Base-by-base conservation (phyloP, 2,113 vertebrate species). In the Dasyurus viverrinus region DNA sequence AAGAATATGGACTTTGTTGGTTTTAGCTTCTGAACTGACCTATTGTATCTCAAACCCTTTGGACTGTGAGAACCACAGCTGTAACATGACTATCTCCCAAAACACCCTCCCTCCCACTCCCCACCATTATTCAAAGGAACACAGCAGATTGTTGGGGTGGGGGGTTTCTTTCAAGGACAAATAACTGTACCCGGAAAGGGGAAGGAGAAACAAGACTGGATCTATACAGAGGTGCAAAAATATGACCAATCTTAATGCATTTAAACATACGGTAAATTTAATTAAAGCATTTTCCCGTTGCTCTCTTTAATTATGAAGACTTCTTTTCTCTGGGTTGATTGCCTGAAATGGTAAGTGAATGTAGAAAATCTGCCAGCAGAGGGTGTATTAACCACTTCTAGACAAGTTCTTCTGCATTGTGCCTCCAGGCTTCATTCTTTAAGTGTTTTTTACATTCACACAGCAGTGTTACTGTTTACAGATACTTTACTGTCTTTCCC, bases 401-500 rank as follows among this genome's bases (percentile, higher is more conserved):
- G 54, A 47, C 0, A 68, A 93, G 96, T 84, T 89, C 94, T 89
- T 53, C 19, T 68, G 76, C 84, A 6, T 90, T 89, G 2, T 57
- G 76, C 48, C 96, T 90, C 25, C 0, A 1, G 50, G 26, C 91
- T 96, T 2, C 30, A 5, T 93, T 95, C 84, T 96, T 94, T 95
- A 46, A 36, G 30, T 14, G 26, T 89, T 97, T 94, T 94, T 94
- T 96, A 23, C 68, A 92, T 60, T 97, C 96, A 95, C 55, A 54
- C 53, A 93, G 92, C 27, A 46, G 46, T 36, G 52, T 47, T 92
- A 96, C 90, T 96, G 91, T 95, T 97, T 93, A 89, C 93, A 96
- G 90, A 95, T 96, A 97, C 95, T 98, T 97, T 89, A 92, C 97
- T 93, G 92, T 95, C 97, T 97, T 94, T 92, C 95, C 95, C 95